These are phyloP conservation scores for Miltochrista miniata DNA, from an alignment of 2,888 invertebrate genomes.

Conservation along the genomic window DNA sequence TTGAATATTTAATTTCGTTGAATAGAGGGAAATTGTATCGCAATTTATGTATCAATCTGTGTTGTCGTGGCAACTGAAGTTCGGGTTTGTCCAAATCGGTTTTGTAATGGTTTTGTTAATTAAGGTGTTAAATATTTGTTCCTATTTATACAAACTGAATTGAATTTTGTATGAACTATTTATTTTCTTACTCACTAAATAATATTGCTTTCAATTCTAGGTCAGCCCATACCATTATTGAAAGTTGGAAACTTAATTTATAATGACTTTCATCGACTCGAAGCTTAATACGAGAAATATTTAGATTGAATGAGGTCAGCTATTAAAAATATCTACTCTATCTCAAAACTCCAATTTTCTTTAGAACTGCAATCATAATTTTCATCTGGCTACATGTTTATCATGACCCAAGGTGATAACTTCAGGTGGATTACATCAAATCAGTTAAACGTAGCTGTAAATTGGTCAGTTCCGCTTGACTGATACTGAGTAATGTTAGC, in stretches of 20 bases:
- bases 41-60: slow-evolving; percentile 67
- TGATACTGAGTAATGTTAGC: slow-evolving; percentile 78
- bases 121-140: too few relatives aligned
- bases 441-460: slow-evolving; percentile 81
- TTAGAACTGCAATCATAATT: too few relatives aligned
- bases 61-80: slow-evolving; percentile 47
- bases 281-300: too few relatives aligned
- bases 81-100: slow-evolving; percentile 30
- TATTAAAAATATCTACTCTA: slow-evolving; percentile 44
- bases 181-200: too few relatives aligned
- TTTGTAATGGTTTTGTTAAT: slow-evolving; percentile 13
- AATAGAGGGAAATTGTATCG: slow-evolving; percentile 68
- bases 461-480: slow-evolving; percentile 79
- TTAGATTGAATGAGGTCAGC: too few relatives aligned
- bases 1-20: slow-evolving; percentile 75
- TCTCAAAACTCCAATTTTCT: slow-evolving; percentile 37
- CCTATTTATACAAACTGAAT: too few relatives aligned
- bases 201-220: too few relatives aligned
- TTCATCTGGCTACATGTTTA: not conserved
- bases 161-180: too few relatives aligned
- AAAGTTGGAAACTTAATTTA: too few relatives aligned
- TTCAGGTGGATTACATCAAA: slow-evolving; percentile 75
- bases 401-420: slow-evolving; percentile 56
- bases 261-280: too few relatives aligned
- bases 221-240: too few relatives aligned